Base-by-base conservation (phyloP, 2,113 vertebrate species). In the Rhadina sibilatrix region DNA sequence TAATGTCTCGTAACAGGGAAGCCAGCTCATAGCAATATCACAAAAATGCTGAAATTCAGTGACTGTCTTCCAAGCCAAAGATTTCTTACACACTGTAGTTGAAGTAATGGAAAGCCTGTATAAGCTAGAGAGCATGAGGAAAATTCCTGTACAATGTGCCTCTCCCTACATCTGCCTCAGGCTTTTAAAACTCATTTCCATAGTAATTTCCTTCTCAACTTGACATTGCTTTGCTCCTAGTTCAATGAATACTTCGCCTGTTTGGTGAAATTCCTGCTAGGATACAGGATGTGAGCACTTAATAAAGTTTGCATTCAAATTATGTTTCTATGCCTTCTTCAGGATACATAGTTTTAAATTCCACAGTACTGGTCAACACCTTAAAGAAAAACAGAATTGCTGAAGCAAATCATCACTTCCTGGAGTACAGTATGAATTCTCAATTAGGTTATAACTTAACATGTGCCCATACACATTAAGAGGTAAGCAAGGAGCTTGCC, bases 131-230 rank as follows among this genome's bases (percentile, higher is more conserved):
- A 79, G 72, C 33, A 35, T 21, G 46, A 86, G 78, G 95, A 94
- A 96, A 96, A 95, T 85, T 89, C 93, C 75, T 18, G 7, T 91
- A 94, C 94, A 96, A 88, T 86, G 54, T 86, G 79, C 87, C 91
- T 93, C 85, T 93, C 91, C 94, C 82, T 83, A 52, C 54, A 83
- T 90, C 78, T 95, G 96, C 95, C 95, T 93, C 87, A 31, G 95
- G 95, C 94, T 92, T 97, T 93, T 65, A 69, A 95, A 96, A 91
- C 88, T 96, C 37, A 96, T 96, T 97, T 97, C 94, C 96, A 97
- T 95, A 95, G 95, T 93, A 96, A 96, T 96, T 96, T 97, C 94
- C 95, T 96, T 94, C 92, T 96, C 84, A 86, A 96, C 71, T 80
- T 96, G 93, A 96, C 93, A 59, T 91, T 96, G 82, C 91, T 94